Evolutionary conservation across 2,797 vertebrate genomes (phyloP).

Genomic region (Chromis chromis): DNA sequence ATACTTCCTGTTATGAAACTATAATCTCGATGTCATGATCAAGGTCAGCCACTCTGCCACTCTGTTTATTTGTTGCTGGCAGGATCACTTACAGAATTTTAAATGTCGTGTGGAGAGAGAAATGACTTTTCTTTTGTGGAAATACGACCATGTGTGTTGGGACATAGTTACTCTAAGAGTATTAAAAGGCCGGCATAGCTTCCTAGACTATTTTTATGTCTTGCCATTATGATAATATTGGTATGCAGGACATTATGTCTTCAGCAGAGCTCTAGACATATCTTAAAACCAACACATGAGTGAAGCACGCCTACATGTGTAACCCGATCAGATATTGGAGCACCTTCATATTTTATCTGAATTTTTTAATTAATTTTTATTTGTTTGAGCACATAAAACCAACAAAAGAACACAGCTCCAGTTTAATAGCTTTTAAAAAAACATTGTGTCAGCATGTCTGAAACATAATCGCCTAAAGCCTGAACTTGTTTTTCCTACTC

Average conservation of each 20-base stretch:
- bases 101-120: conserved; percentile 27
- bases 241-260: conserved; percentile 41
- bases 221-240: conserved; percentile 46
- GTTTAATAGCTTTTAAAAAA: not conserved
- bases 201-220: conserved; percentile 61
- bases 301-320: conserved; percentile 4
- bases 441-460: no score
- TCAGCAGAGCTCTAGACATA: conserved; percentile 32
- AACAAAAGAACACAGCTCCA: not conserved
- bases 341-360: not conserved
- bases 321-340: not conserved
- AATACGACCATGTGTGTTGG: conserved; percentile 20
- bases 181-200: conserved; percentile 42
- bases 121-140: conserved; percentile 37
- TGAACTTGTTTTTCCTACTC: no score
- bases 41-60: conserved; percentile 60
- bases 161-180: conserved; percentile 24
- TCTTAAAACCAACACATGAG: conserved; percentile 40
- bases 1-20: conserved; percentile 72
- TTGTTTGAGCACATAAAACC: not conserved
- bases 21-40: conserved; percentile 52
- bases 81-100: conserved; percentile 59
- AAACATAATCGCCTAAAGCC: no score
- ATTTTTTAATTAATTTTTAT: not conserved
- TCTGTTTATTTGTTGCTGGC: conserved; percentile 67